A percentile compares a stretch with the other conserved stretches of the same genome.
phyloP scores from a whole-genome alignment of 2,113 vertebrate species.

The Anarhynchus alexandrinus region DNA sequence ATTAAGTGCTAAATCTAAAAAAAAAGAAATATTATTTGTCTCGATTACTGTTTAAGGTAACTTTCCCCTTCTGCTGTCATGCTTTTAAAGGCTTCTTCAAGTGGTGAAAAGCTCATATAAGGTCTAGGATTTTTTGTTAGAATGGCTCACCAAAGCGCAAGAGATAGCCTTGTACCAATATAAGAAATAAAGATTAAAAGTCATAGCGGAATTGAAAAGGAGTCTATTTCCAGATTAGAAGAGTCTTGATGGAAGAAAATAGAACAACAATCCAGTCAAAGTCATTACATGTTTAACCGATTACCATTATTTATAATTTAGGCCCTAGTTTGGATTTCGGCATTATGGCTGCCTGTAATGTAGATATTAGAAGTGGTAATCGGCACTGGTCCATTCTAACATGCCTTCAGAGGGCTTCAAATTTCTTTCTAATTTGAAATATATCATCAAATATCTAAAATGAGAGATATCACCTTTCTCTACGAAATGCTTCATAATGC shows the following conservation, averaged over 20 bases:
- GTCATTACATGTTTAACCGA: not conserved
- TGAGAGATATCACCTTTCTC: accelerated
- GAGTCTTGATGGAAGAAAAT: not conserved
- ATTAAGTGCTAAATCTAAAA: not conserved
- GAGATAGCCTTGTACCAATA: not conserved
- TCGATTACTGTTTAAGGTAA: not conserved
- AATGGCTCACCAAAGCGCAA: not conserved
- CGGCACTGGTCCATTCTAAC: not conserved
- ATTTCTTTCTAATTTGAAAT: not conserved
- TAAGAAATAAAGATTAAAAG: not conserved
- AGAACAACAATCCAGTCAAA: not conserved
- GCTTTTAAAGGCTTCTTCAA: not conserved
- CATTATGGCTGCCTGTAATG: not conserved
- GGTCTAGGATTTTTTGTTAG: not conserved
- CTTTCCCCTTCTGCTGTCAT: not conserved
- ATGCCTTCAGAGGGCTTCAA: not conserved
- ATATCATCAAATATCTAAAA: not conserved
- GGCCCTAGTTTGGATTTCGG: not conserved
- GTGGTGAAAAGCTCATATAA: not conserved
- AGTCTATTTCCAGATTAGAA: not conserved
- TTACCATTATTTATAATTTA: not conserved
- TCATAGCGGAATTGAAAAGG: not conserved
- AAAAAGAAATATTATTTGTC: not conserved
- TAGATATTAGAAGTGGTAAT: not conserved
- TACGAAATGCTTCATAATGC: not conserved